Conservation (phyloP, 2,113 vertebrate species). For the Micronycteris hirsuta region DNA sequence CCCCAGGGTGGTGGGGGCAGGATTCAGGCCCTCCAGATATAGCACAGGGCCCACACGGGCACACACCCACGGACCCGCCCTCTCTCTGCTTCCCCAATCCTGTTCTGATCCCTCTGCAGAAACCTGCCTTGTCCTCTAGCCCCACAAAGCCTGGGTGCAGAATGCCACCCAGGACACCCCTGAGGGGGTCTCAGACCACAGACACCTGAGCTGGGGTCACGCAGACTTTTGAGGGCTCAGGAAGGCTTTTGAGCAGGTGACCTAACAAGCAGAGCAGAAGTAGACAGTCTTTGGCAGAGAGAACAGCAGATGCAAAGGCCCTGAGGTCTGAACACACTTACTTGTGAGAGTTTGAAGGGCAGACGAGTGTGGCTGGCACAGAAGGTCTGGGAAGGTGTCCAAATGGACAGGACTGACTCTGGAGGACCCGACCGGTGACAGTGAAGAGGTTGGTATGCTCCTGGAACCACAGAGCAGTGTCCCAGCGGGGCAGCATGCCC, state of each 20-base stretch:
- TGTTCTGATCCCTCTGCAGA: background rate
- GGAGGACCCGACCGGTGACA: background rate
- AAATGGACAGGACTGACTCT: background rate
- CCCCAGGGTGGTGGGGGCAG: background rate
- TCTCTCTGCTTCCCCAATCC: background rate
- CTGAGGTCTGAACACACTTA: background rate
- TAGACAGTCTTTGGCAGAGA: background rate
- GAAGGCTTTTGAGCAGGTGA: too few relatives aligned
- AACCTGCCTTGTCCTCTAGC: background rate
- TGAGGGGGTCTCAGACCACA: background rate
- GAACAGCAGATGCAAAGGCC: background rate
- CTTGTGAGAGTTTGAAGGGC: background rate
- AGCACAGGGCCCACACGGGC: background rate
- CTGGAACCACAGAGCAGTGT: background rate
- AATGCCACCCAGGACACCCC: background rate
- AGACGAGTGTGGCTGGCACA: background rate
- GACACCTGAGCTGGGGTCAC: background rate
- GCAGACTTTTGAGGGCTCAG: too few relatives aligned
- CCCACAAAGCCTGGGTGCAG: too few relatives aligned
- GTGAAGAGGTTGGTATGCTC: background rate
- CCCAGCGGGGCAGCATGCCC: background rate
- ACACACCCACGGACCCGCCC: background rate
- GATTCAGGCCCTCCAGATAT: background rate
- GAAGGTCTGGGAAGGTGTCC: background rate
- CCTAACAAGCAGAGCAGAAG: background rate